Percentiles rank a stretch among this genome's conserved stretches.
Conservation (phyloP, 2,797 vertebrate genomes). For the Mus minutoides region DNA sequence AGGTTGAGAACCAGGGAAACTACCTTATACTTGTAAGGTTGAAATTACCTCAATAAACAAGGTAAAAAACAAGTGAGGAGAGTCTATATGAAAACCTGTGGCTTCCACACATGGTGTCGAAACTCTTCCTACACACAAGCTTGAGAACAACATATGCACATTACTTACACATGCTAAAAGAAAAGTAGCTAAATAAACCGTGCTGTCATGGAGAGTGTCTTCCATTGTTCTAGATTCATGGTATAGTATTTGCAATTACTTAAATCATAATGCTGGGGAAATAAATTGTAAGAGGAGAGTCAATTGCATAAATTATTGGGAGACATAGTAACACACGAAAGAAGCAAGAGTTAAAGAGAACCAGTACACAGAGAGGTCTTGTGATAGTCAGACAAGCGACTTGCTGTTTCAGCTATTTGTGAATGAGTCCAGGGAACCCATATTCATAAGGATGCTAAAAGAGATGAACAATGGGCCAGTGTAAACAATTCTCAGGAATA, state of each 20-base stretch:
- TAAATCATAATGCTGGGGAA: background rate
- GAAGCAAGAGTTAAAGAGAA: constrained; percentile 12
- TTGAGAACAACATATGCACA: background rate
- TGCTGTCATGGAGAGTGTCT: background rate
- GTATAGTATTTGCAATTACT: background rate
- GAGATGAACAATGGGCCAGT: background rate
- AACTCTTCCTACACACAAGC: background rate
- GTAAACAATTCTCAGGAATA: background rate
- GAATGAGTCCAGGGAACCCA: background rate
- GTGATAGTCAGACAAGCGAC: background rate
- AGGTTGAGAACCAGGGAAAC: background rate
- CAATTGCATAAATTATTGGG: background rate
- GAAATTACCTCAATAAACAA: background rate
- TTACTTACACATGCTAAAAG: background rate
- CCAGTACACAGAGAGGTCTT: background rate
- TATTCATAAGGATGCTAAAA: background rate
- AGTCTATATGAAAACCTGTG: background rate
- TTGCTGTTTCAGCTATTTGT: background rate
- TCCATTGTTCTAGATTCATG: background rate
- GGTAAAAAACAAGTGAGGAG: background rate
- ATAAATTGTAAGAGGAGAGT: background rate
- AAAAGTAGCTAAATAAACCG: background rate
- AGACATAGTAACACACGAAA: background rate
- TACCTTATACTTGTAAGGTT: background rate
- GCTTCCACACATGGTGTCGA: too few relatives aligned